These are phyloP conservation scores for Ophion obscuratus DNA, from an alignment of 2,888 invertebrate species.

Conservation along the genomic window DNA sequence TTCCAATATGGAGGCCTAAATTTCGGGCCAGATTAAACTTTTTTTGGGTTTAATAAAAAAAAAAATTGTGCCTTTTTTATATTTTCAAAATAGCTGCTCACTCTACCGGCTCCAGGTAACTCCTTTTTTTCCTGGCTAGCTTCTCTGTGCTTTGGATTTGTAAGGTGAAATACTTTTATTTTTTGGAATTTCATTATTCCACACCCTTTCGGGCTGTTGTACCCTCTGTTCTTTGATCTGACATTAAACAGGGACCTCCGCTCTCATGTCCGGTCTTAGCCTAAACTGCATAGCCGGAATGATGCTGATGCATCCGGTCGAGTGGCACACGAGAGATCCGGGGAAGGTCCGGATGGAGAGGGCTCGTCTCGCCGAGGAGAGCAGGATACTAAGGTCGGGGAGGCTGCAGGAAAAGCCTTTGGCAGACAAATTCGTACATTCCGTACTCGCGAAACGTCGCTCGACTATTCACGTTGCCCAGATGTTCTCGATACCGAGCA, in stretches of 20 bases:
- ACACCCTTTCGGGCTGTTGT: conserved; percentile 24
- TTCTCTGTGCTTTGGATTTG: not conserved
- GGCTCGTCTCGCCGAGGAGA: conserved; percentile 69
- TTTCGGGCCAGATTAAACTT: no score
- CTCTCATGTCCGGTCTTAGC: conserved; percentile 88
- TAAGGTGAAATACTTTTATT: not conserved
- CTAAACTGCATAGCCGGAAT: conserved; percentile 89
- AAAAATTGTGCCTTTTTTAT: no score
- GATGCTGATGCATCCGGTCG: conserved; percentile 90
- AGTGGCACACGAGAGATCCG: conserved; percentile 86
- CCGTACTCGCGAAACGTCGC: conserved; percentile 71
- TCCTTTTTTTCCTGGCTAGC: not conserved
- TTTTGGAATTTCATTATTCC: conserved; percentile 34
- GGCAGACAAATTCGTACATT: conserved; percentile 63
- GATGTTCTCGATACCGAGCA: conserved; percentile 67
- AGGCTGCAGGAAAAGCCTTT: conserved; percentile 60
- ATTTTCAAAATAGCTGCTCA: not conserved
- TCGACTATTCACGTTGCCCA: conserved; percentile 75
- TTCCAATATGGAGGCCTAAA: no score
- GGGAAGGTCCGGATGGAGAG: conserved; percentile 71
- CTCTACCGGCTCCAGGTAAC: not conserved
- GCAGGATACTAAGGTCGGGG: conserved; percentile 63
- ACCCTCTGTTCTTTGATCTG: conserved; percentile 35
- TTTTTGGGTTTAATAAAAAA: no score
- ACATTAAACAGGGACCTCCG: conserved; percentile 84